Conservation (phyloP, 2,888 invertebrate genomes). For the Campaea margaritaria region DNA sequence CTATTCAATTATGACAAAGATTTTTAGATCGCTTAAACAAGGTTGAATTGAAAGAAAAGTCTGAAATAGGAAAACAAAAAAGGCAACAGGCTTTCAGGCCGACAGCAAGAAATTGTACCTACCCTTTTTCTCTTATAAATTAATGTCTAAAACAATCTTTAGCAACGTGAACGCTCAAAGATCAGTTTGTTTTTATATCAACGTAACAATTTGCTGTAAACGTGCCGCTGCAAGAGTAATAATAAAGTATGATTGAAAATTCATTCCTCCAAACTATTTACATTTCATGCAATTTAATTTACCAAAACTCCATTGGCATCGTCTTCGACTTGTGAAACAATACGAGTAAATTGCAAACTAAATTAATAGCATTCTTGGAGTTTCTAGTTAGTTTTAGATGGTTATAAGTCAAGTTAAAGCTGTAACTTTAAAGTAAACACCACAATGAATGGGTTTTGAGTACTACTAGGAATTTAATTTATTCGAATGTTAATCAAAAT, state of each 20-base stretch:
- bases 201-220: slow-evolving; percentile 1
- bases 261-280: slow-evolving; percentile 6
- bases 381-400: not conserved
- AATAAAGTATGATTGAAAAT: slow-evolving; percentile 11
- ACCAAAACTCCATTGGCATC: slow-evolving; percentile 11
- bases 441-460: slow-evolving; percentile 3
- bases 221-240: not conserved
- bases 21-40: slow-evolving; percentile 39
- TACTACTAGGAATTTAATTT: slow-evolving; percentile 3
- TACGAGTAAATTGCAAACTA: slow-evolving; percentile 22
- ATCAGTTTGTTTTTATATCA: not conserved
- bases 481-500: not conserved
- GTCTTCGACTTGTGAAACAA: slow-evolving; percentile 17
- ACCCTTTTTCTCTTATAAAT: not conserved
- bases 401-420: slow-evolving; percentile 1
- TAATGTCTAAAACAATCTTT: not conserved
- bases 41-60: slow-evolving; percentile 16
- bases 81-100: slow-evolving; percentile 12
- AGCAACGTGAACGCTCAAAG: not conserved
- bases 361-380: slow-evolving; percentile 23
- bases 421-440: slow-evolving; percentile 8
- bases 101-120: not conserved
- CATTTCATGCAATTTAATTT: slow-evolving; percentile 18
- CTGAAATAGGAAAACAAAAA: slow-evolving; percentile 19
- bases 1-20: slow-evolving; percentile 40